Percentiles rank a stretch among this genome's conserved stretches.
These are phyloP conservation scores for Trididemnum nubilum DNA, from an alignment of 23 tunicate genomes.

Conservation along the genomic window DNA sequence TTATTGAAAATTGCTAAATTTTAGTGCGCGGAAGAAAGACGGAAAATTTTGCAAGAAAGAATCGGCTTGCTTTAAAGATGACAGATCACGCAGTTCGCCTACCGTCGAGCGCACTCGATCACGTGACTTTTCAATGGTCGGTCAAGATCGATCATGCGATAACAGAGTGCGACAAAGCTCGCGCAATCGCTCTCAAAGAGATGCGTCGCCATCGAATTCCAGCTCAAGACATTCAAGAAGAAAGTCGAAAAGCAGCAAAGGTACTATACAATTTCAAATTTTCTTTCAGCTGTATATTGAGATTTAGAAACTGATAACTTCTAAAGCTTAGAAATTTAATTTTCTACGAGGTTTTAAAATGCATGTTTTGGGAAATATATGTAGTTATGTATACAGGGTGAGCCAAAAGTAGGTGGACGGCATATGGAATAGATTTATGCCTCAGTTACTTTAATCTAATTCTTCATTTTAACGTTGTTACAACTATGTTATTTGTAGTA, in stretches of 20 bases:
- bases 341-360: too few species aligned
- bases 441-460: too few species aligned
- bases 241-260: neutral
- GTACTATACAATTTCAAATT: too few species aligned
- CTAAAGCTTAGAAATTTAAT: too few species aligned
- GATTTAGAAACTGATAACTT: too few species aligned
- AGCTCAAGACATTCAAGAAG: neutral
- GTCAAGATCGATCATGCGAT: conserved; percentile 29
- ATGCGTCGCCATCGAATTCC: neutral
- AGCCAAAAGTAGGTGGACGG: too few species aligned
- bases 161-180: neutral
- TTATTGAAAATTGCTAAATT: neutral
- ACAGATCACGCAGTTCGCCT: conserved; percentile 17
- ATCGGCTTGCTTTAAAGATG: neutral
- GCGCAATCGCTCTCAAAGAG: neutral
- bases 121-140: conserved; percentile 27
- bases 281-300: too few species aligned
- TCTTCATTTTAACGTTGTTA: too few species aligned
- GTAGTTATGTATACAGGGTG: too few species aligned
- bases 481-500: too few species aligned
- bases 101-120: conserved; percentile 28
- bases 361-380: too few species aligned
- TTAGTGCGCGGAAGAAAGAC: conserved; percentile 10
- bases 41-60: conserved; percentile 8
- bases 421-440: too few species aligned